Conservation (phyloP, 2,113 vertebrate species). For the Oreocharis arfaki region DNA sequence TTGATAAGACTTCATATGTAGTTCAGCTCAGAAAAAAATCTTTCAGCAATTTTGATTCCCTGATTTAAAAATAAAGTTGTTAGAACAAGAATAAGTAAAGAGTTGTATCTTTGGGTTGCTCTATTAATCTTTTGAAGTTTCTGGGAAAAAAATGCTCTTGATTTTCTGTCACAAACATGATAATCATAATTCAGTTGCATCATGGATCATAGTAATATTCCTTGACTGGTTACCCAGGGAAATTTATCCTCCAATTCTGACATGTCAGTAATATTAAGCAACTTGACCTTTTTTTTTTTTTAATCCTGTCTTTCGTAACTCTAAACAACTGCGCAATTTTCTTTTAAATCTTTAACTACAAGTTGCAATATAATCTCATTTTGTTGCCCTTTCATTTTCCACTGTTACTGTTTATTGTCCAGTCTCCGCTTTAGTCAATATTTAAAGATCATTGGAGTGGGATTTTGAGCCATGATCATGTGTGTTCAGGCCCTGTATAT, state of each 20-base stretch:
- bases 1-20: constrained; percentile 49
- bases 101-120: background rate
- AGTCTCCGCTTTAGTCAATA: background rate
- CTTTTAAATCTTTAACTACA: background rate
- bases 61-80: constrained; percentile 45
- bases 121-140: constrained; percentile 9
- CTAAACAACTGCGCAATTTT: background rate
- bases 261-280: background rate
- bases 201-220: constrained; percentile 1
- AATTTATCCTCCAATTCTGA: constrained; percentile 29
- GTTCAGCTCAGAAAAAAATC: background rate
- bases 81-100: background rate
- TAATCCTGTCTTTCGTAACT: background rate
- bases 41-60: background rate
- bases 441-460: background rate
- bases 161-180: background rate
- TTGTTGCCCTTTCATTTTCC: background rate
- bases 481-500: background rate
- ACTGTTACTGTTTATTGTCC: background rate
- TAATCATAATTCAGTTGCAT: constrained; percentile 2
- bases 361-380: background rate
- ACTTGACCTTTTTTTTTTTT: background rate
- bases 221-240: background rate
- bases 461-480: background rate
- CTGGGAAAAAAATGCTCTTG: background rate